A percentile compares a stretch with the other conserved stretches of the same genome.
Conservation (phyloP, 2,797 vertebrate species). For the Mormyrus hasselquistii region DNA sequence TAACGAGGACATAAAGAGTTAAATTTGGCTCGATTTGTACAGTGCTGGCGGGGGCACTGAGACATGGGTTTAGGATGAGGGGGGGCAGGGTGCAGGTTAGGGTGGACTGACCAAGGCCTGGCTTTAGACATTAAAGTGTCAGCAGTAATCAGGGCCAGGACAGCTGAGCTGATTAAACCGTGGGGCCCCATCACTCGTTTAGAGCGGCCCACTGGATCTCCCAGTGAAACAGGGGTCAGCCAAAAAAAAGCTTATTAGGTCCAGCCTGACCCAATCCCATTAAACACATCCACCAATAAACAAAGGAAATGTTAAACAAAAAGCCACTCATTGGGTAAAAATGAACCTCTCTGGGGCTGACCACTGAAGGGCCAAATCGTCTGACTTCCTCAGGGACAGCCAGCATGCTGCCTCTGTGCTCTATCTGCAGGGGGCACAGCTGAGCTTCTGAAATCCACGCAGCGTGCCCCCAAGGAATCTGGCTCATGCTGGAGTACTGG, state of each 20-base stretch:
- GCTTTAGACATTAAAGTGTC: constrained; percentile 79
- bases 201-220: constrained; percentile 58
- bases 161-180: constrained; percentile 70
- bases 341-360: constrained; percentile 55
- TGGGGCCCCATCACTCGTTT: constrained; percentile 56
- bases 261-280: constrained; percentile 73
- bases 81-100: constrained; percentile 64
- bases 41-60: constrained; percentile 62
- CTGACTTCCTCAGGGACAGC: not conserved
- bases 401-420: not conserved
- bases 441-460: not conserved
- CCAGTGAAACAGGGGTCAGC: constrained; percentile 60
- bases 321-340: constrained; percentile 65
- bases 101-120: constrained; percentile 65
- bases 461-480: not conserved
- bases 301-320: constrained; percentile 77
- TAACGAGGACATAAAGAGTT: constrained; percentile 75
- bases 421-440: not conserved
- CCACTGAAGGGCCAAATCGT: not conserved
- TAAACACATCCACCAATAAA: constrained; percentile 77
- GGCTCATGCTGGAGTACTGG: not conserved
- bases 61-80: constrained; percentile 40
- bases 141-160: constrained; percentile 67
- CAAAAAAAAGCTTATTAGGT: constrained; percentile 61
- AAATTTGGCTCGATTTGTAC: constrained; percentile 74